Base-by-base conservation (phyloP, 1,140 invertebrate genomes). In the Meteorus sp. region DNA sequence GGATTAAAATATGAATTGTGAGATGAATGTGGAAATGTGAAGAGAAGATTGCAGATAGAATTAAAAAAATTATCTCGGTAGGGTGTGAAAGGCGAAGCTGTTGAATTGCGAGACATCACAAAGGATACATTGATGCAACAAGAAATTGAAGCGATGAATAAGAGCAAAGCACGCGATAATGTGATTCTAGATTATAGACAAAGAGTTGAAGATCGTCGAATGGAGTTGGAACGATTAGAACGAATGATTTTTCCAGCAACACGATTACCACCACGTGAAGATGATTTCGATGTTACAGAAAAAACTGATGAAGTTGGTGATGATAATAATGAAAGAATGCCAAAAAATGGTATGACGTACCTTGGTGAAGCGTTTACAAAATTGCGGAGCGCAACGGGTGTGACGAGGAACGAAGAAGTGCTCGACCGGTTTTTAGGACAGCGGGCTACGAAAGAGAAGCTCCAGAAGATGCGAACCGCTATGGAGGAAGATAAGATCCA, bases 351-450 rank as follows among this genome's bases (percentile, higher is more conserved):
- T 44, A 65, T 85, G 19, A 71, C 81, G 33, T 73, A 79, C 43
- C 82, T 90, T 74, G 86, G 90, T 37, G 83, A 85, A 7, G 77
- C 84, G 11, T 91, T 92, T 70, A 84, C 86, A 33, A 86, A 85
- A 59, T 72, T 93, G 0, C 89, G 89, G 79, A 85, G 85, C 70
- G 86, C 86, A 0, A 91, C 89, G 2, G 90, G 90, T 11, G 89
- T 88, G 3, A 88, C 86, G 4, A 87, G 85, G 31, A 83, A 86
- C 0, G 85, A 88, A 50, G 85, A 91, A 63, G 88, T 92, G 3
- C 82, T 91, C 33, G 83, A 88, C 60, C 79, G 88, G 55, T 92
- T 91, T 74, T 78, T 85, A 37, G 82, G 82, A 4, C 91, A 93
- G 69, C 84, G 84, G 45, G 84, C 86, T 58, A 91, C 89, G 0